These are phyloP conservation scores for Cydia pomonella DNA, from an alignment of 1,140 invertebrate genomes.

Conservation along the genomic window DNA sequence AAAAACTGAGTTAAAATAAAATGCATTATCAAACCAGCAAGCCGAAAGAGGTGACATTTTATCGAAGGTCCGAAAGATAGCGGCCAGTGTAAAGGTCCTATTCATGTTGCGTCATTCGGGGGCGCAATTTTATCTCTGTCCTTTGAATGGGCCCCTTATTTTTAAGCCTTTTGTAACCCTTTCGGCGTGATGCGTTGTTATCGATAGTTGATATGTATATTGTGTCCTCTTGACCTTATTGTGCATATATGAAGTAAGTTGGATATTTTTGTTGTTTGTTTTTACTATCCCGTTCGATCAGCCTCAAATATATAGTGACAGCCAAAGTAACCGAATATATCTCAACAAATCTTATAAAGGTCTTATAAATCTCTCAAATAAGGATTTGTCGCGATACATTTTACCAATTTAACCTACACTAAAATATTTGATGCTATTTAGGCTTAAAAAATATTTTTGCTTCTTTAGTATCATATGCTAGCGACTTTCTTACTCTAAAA, in stretches of 20 bases:
- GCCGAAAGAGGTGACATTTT: slow-evolving; percentile 2
- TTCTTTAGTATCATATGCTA: too few species aligned
- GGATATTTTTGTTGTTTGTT: not conserved
- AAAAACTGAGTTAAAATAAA: not conserved
- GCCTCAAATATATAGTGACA: too few species aligned
- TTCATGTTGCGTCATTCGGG: slow-evolving; percentile 10
- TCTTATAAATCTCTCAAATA: too few species aligned
- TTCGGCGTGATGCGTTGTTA: not conserved
- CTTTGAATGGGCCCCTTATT: not conserved
- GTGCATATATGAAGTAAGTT: not conserved
- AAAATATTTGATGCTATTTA: too few species aligned
- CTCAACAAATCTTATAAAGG: too few species aligned
- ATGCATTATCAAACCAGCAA: not conserved
- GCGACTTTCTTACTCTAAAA: too few species aligned
- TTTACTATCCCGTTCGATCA: not conserved
- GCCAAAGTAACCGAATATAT: too few species aligned
- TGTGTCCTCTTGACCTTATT: not conserved
- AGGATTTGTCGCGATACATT: too few species aligned
- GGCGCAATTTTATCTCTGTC: slow-evolving; percentile 6
- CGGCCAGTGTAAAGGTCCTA: slow-evolving; percentile 3
- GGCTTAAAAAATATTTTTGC: too few species aligned
- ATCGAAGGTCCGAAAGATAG: slow-evolving; percentile 12
- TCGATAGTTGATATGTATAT: not conserved
- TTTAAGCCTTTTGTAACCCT: slow-evolving; percentile 6
- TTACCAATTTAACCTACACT: too few species aligned